Evolutionary conservation across 2,888 invertebrate species (phyloP).

Genomic region (Pemphredon lugubris): DNA sequence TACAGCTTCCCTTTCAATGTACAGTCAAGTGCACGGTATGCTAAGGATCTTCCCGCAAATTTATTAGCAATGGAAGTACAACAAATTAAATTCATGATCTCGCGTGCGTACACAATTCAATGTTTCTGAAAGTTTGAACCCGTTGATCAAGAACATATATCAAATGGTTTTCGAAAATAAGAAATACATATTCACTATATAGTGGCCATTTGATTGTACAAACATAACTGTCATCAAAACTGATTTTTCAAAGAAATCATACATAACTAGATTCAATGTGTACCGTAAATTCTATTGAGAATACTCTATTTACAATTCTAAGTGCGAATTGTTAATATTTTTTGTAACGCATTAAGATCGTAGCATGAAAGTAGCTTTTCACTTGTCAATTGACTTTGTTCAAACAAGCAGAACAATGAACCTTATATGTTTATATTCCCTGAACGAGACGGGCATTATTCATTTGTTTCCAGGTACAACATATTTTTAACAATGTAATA

Average conservation of each 20-base stretch:
- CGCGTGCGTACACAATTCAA: too few relatives aligned
- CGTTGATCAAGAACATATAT: too few relatives aligned
- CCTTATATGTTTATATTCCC: slow-evolving; percentile 40
- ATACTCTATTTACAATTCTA: slow-evolving; percentile 12
- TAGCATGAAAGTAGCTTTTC: slow-evolving; percentile 56
- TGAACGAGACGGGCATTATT: slow-evolving; percentile 40
- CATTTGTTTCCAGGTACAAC: slow-evolving; percentile 51
- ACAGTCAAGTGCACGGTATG: slow-evolving; percentile 22
- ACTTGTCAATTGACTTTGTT: slow-evolving; percentile 51
- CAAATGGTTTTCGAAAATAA: not conserved
- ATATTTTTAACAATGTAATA: slow-evolving; percentile 46
- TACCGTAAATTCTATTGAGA: slow-evolving; percentile 26
- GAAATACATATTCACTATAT: not conserved
- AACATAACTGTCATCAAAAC: slow-evolving; percentile 22
- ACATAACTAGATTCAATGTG: slow-evolving; percentile 1
- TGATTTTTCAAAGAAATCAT: slow-evolving; percentile 9
- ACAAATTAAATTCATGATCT: not conserved
- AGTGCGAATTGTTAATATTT: slow-evolving; percentile 16
- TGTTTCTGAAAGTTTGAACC: too few relatives aligned
- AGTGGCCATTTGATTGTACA: too few relatives aligned
- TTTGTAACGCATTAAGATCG: slow-evolving; percentile 14
- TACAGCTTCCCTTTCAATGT: slow-evolving; percentile 35
- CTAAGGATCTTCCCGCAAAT: not conserved
- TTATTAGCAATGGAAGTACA: not conserved
- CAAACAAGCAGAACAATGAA: slow-evolving; percentile 34